A percentile compares a stretch with the other conserved stretches of the same genome.
Evolutionary conservation across 1,140 invertebrate genomes (phyloP).

Genomic region (Drosophila subpulchrella): DNA sequence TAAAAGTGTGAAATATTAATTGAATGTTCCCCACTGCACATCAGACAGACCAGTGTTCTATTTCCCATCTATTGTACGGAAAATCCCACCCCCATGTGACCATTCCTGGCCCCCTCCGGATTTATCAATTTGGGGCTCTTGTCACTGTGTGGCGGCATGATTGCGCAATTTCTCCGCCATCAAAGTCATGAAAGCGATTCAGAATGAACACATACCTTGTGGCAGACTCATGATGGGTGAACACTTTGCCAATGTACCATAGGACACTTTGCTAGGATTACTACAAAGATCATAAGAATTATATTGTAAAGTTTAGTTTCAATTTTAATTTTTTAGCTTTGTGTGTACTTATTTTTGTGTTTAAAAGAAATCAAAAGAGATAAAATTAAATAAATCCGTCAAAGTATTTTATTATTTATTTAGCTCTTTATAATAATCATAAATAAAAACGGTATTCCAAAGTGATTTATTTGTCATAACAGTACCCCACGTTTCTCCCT

Average conservation of each 20-base stretch:
- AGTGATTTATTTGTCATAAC: too few relatives aligned
- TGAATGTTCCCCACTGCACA: slow-evolving; percentile 34
- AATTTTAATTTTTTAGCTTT: too few relatives aligned
- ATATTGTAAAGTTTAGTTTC: too few relatives aligned
- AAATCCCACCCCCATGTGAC: neutral
- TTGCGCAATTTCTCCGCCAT: slow-evolving; percentile 48
- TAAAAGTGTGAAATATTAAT: slow-evolving; percentile 75
- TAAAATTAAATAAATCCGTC: too few relatives aligned
- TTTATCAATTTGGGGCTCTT: slow-evolving; percentile 41
- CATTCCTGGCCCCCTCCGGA: neutral
- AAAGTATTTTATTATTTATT: too few relatives aligned
- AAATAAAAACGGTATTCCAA: too few relatives aligned
- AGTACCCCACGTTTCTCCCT: too few relatives aligned
- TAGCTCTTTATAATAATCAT: too few relatives aligned
- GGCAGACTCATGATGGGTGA: slow-evolving; percentile 23
- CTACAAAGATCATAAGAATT: too few relatives aligned
- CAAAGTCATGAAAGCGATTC: slow-evolving; percentile 18
- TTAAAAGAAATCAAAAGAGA: too few relatives aligned
- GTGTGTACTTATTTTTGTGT: too few relatives aligned
- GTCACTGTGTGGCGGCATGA: slow-evolving; percentile 34
- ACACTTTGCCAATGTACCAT: neutral
- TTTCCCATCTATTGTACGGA: slow-evolving; percentile 6
- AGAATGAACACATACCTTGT: slow-evolving; percentile 15
- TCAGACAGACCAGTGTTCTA: slow-evolving; percentile 19
- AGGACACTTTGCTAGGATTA: neutral